phyloP scores from a whole-genome alignment of 2,888 invertebrate genomes.

The Eupeodes latifasciatus region DNA sequence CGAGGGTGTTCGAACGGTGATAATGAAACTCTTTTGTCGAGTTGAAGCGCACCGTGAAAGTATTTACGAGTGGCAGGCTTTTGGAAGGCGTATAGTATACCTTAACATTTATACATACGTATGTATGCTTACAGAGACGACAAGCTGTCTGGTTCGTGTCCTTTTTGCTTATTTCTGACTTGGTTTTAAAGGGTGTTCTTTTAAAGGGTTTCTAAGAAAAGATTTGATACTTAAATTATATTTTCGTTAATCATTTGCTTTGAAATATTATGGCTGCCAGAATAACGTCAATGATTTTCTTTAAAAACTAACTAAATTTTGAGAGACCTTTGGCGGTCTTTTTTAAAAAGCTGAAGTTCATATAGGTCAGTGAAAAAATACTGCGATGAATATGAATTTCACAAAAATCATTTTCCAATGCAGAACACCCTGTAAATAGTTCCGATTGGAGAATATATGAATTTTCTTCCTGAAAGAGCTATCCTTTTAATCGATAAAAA shows the following conservation, averaged over 20 bases:
- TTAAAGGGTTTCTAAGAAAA: no score
- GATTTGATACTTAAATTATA: no score
- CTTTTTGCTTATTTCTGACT: slow-evolving; percentile 3
- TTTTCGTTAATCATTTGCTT: no score
- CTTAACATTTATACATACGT: no score
- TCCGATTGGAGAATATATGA: slow-evolving; percentile 2
- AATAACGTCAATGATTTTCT: no score
- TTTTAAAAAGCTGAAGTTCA: no score
- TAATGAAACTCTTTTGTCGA: slow-evolving; percentile 67
- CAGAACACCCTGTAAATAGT: background rate
- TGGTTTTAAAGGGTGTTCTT: background rate
- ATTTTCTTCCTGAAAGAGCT: slow-evolving; percentile 16
- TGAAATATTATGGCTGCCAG: no score
- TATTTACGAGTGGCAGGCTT: slow-evolving; percentile 46
- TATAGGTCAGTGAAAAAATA: no score
- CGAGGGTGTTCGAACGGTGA: slow-evolving; percentile 63
- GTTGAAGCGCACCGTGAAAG: slow-evolving; percentile 41
- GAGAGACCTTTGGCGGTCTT: no score
- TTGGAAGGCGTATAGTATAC: slow-evolving; percentile 4
- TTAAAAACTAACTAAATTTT: no score
- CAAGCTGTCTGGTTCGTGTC: slow-evolving; percentile 32
- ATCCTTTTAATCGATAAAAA: slow-evolving; percentile 72
- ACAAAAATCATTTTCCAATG: no score
- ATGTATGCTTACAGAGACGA: slow-evolving; percentile 14
- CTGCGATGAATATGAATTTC: no score